Evolutionary conservation across 2,888 invertebrate species (phyloP), one percentile per base, ranked within the genome.

Genomic region (Limnephilus lunatus): DNA sequence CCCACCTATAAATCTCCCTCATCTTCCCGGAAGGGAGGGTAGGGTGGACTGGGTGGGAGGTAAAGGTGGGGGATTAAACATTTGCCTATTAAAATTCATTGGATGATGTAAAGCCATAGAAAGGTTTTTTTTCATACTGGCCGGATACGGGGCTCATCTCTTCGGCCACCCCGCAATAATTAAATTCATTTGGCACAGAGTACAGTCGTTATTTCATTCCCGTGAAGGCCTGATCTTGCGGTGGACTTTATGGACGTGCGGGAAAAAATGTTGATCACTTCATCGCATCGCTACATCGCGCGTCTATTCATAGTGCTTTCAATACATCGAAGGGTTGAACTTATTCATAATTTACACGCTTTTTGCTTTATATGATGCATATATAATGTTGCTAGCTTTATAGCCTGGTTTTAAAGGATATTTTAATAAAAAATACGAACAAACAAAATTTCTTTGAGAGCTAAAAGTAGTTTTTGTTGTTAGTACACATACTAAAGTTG

Each of bases 51-150:
- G 81, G n/a, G 30, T 19, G 30, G 82, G 44, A 30, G 32, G 11
- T 88, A 68, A 68, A 85, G 53, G 82, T 87, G 86, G 87, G 31
- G 91, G 87, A 89, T 91, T 91, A 91, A 53, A 89, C 89, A 91
- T 91, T 89, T 87, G 44, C 89, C 80, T 91, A 91, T 90, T 92
- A 92, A 92, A 92, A 92, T 92, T 92, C 92, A 92, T 92, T 88
- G 90, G 90, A 90, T 92, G 92, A 92, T 88, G 89, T 92, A 68
- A 44, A 88, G 85, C 86, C 68, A 82, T 81, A 86, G 53, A 89
- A 89, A 91, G 82, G 89, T 85, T 80, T 87, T 91, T 90, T 91
- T 88, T 32, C 7, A 15, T 39, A 35, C 89, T 32, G 39, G 31
- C 91, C 53, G 82, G 88, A 90, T 90, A 90, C 89, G 91, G 90